A percentile compares a stretch with the other conserved stretches of the same genome.
phyloP scores from a whole-genome alignment of 2,797 vertebrate genomes.

The Clarias pachynema region DNA sequence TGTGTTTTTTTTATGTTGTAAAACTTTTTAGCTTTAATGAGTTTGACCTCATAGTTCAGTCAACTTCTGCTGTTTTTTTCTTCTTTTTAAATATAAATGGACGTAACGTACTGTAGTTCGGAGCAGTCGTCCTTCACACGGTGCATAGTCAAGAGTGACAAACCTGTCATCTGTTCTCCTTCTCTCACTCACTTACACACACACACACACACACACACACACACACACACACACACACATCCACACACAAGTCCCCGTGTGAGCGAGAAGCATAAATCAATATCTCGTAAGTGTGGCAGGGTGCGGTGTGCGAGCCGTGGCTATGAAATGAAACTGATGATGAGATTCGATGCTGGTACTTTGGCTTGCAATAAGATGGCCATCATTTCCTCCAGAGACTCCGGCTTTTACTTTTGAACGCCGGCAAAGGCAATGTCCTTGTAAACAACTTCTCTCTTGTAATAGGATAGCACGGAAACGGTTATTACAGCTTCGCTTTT shows the following conservation, averaged over 20 bases:
- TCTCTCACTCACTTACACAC: conserved; percentile 17
- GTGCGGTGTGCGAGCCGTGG: conserved; percentile 28
- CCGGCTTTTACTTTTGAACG: conserved; percentile 23
- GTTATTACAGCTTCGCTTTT: not conserved
- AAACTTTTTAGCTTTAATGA: not conserved
- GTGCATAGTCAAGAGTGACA: conserved; percentile 26
- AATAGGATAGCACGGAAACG: not conserved
- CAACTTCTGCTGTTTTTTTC: not conserved
- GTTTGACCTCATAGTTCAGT: not conserved
- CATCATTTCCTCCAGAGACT: conserved; percentile 31
- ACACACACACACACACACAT: not conserved
- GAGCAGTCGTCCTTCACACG: conserved; percentile 6
- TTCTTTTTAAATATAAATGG: not conserved
- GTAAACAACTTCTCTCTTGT: conserved; percentile 6
- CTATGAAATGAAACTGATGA: conserved; percentile 46
- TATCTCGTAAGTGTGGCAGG: conserved; percentile 19
- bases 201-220: conserved; percentile 8
- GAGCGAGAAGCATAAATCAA: conserved; percentile 40
- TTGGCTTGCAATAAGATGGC: conserved; percentile 37
- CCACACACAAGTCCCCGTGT: conserved; percentile 16
- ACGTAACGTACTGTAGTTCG: not conserved
- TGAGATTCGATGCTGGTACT: conserved; percentile 40
- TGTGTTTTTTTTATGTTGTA: not conserved
- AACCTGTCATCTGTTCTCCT: conserved; percentile 27
- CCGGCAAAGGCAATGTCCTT: not conserved